Conservation (phyloP, 2,888 invertebrate species). For the Sepiola atlantica region DNA sequence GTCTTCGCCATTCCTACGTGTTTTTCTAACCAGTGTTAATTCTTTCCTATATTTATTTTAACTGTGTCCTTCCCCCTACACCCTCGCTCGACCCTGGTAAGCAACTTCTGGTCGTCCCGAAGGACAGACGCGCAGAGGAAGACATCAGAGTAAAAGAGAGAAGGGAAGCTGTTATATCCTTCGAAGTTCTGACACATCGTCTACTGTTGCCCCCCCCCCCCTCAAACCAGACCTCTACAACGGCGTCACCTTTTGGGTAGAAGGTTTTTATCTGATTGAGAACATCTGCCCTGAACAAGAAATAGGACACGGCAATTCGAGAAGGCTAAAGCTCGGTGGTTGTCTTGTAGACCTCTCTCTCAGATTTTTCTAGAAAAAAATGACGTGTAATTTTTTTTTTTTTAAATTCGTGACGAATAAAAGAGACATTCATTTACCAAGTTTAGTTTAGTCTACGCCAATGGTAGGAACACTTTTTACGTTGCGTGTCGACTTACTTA, state of each 20-base stretch:
- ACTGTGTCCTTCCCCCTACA: neutral
- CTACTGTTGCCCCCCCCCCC: neutral
- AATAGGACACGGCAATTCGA: neutral
- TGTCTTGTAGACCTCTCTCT: neutral
- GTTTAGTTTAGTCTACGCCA: neutral
- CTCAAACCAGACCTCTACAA: neutral
- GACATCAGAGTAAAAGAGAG: neutral
- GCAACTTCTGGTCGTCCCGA: neutral
- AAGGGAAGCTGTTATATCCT: neutral
- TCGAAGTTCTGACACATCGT: neutral
- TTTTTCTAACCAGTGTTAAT: constrained; percentile 20
- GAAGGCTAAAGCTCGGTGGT: neutral
- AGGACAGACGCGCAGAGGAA: neutral
- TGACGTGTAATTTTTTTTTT: neutral
- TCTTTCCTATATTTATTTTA: neutral
- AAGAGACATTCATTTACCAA: neutral
- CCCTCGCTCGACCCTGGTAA: neutral
- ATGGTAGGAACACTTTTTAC: too few species aligned
- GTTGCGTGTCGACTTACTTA: too few species aligned
- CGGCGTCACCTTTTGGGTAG: neutral
- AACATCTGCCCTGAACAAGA: constrained; percentile 19
- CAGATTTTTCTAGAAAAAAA: neutral
- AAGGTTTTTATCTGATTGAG: neutral
- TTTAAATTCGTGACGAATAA: neutral
- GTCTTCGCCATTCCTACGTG: neutral